Percentiles rank a stretch among this genome's conserved stretches.
Evolutionary conservation across 2,797 vertebrate genomes (phyloP).

Genomic region (Falco biarmicus): DNA sequence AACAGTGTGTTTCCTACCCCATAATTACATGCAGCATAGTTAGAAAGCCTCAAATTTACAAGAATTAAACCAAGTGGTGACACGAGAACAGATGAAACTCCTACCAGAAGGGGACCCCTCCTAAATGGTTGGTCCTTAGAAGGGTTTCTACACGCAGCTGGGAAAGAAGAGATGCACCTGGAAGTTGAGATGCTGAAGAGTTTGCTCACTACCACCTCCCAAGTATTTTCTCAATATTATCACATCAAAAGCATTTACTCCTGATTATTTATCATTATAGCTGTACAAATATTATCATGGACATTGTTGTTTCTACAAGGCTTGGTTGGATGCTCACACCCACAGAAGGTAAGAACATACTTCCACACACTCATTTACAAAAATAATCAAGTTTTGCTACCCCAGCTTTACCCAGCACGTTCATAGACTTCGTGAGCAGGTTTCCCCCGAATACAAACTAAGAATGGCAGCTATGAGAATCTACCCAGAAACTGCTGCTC

Average conservation of each 20-base stretch:
- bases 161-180: not conserved
- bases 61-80: not conserved
- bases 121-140: not conserved
- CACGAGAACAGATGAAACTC: not conserved
- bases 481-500: not conserved
- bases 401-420: not conserved
- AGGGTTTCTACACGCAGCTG: accelerated
- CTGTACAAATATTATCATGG: not conserved
- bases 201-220: not conserved
- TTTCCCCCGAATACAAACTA: not conserved
- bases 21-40: not conserved
- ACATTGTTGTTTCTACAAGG: not conserved
- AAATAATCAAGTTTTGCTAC: not conserved
- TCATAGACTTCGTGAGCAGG: not conserved
- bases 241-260: not conserved
- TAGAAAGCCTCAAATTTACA: not conserved
- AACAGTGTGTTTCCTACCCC: not conserved
- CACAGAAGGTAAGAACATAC: not conserved
- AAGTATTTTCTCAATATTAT: not conserved
- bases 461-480: not conserved
- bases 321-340: not conserved
- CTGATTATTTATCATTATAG: not conserved
- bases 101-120: not conserved
- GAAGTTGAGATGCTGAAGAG: not conserved
- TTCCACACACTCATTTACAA: not conserved